Evolutionary conservation across 53 echinoderm and acorn worm genomes (phyloP), one percentile per base, ranked within the genome.

Genomic region (Apostichopus leukothele): DNA sequence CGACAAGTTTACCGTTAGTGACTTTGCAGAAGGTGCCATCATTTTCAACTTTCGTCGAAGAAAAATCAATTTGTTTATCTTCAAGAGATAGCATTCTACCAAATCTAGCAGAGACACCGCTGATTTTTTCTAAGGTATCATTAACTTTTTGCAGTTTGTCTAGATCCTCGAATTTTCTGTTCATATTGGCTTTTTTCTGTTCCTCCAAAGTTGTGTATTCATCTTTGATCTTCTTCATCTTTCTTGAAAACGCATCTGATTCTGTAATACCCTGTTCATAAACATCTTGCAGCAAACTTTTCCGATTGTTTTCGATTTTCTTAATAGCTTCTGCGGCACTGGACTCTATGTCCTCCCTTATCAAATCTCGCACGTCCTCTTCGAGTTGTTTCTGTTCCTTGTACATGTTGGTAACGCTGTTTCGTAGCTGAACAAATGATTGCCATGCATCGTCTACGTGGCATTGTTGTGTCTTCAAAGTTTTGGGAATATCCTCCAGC

Each of bases 1-100:
- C 77, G 5, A 76, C 77, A 27, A 76, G 5, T 16, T 76, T 76
- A n/a, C 77, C 77, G 25, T 13, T 76, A 6, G 77, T 76, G 52
- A 76, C 11, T 39, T 52, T 16, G 39, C 77, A 39, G 27, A 76
- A 76, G 23, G 10, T 76, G 16, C 52, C 50, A 14, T 27, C 5
- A 39, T 52, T 76, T 14, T 76, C 77, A 13, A 71, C 16, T 13
- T 71, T 18, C 18, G 6, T 18, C 4, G 16, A 16, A 19, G 71
- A 71, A 71, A 71, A n/a, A 6, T 13, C 18, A 16, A 71, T n/a
- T 71, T 71, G 13, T 14, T 71, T 71, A 71, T 71, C 71, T 3
- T 71, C n/a, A 18, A 16, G 14, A n/a, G 13, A 6, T 16, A 71
- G 71, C 1, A 71, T n/a, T 71, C 18, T 71, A 71, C 18, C 6